A percentile compares a stretch with the other conserved stretches of the same genome.
Evolutionary conservation across 2,797 vertebrate genomes (phyloP).

Genomic region (Pogonophryne albipinna): DNA sequence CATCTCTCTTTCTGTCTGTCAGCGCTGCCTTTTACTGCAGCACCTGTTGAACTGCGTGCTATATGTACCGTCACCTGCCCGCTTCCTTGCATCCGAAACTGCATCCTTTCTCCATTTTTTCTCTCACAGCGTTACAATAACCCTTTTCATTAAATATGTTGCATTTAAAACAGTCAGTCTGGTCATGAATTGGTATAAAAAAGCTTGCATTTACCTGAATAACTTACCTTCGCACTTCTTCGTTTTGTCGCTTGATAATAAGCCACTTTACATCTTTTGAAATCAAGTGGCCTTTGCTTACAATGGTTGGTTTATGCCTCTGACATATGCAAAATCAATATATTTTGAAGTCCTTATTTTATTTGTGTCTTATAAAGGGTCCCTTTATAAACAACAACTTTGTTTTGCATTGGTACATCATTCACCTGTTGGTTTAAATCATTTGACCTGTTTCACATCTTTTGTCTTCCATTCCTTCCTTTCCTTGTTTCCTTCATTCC

Average conservation of each 20-base stretch:
- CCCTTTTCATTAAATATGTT: neutral
- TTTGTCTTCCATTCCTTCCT: neutral
- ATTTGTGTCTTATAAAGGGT: neutral
- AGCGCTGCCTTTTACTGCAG: slow-evolving; percentile 22
- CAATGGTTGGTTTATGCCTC: neutral
- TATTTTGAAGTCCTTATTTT: neutral
- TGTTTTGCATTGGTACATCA: neutral
- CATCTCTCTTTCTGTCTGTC: slow-evolving; percentile 56
- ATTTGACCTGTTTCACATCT: neutral
- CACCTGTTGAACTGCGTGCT: slow-evolving; percentile 48
- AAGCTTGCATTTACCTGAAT: neutral
- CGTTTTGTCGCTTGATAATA: too few species aligned
- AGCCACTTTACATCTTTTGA: neutral
- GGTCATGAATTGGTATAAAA: neutral
- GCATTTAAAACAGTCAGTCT: neutral
- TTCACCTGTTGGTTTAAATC: neutral
- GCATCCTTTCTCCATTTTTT: neutral
- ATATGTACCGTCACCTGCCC: slow-evolving; percentile 19
- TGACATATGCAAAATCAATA: neutral
- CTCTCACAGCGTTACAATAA: neutral
- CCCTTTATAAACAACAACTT: too few species aligned
- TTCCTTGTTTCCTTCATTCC: neutral
- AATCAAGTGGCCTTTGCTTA: neutral
- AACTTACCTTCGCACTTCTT: neutral
- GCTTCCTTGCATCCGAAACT: neutral